Evolutionary conservation across 2,888 invertebrate genomes (phyloP).

Genomic region (Nowickia ferox): DNA sequence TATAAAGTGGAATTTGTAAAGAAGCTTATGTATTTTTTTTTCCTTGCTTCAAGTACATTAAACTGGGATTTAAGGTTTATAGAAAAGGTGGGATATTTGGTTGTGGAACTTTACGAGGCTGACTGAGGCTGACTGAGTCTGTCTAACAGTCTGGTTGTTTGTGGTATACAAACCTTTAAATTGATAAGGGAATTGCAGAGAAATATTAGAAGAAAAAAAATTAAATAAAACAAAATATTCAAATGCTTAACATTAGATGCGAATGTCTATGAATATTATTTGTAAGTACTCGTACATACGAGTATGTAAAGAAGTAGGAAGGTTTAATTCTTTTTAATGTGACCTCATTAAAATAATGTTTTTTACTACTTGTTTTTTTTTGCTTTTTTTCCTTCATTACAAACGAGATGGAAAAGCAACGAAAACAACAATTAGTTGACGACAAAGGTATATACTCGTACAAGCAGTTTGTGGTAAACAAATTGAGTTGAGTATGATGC

Average conservation of each 20-base stretch:
- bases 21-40: conserved; percentile 60
- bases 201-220: background rate
- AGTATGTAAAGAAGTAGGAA: conserved; percentile 9
- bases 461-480: conserved; percentile 49
- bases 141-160: conserved; percentile 2
- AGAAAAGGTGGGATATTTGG: conserved; percentile 32
- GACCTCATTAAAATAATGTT: conserved; percentile 69
- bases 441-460: conserved; percentile 40
- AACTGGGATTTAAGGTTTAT: conserved; percentile 51
- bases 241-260: conserved; percentile 62
- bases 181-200: conserved; percentile 58
- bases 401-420: conserved; percentile 42
- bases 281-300: conserved; percentile 13
- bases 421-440: conserved; percentile 24
- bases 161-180: conserved; percentile 49
- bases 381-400: conserved; percentile 76
- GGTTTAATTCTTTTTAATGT: conserved; percentile 47
- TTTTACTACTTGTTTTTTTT: conserved; percentile 61
- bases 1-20: conserved; percentile 68
- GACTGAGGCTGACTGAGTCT: background rate
- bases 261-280: background rate
- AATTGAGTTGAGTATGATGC: conserved; percentile 58
- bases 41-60: conserved; percentile 44
- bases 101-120: conserved; percentile 24
- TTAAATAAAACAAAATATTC: conserved; percentile 33